Evolutionary conservation across 2,113 vertebrate species (phyloP), one percentile per base, ranked within the genome.

Genomic region (Lipotes vexillifer): DNA sequence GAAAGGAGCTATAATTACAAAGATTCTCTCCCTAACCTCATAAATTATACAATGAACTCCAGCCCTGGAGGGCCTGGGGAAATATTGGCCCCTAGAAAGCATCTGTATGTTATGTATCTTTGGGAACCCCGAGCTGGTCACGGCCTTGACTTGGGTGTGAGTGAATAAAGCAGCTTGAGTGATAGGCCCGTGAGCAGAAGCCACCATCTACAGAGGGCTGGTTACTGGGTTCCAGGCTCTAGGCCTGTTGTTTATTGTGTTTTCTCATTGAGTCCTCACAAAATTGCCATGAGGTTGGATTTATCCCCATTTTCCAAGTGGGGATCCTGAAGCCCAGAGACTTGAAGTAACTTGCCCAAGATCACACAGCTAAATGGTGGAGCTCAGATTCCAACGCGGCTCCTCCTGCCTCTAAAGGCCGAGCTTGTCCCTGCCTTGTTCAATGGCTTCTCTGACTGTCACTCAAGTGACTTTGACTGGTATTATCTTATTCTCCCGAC

Each of bases 361-460:
- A 41, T 36, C 82, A 38, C 66, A 55, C 17, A 44, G 63, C 20
- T 8, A 68, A 27, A 33, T 2, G 68, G 49, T 27, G 6, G 27
- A 29, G 23, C 29, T 52, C 13, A 46, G 33, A 55, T 23, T 38
- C 25, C 25, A 12, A 8, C 29, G 25, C 2, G 0, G 23, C 2
- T 29, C 36, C 12, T 10, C 59, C n/a, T 0, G 4, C 23, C 38
- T 25, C 57, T 18, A 3, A 59, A 25, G 63, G 63, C 38, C 15
- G 6, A 21, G 46, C 38, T 23, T 33, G 59, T 44, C 44, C 7
- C 41, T 0, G 3, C 57, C 31, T 20, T 2, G 3, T n/a, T 13
- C 4, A 2, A 0, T 2, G 44, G 7, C 49, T 69, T 25, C 25
- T 21, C 59, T 15, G 44, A 18, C 3, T 2, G n/a, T 71, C 31